These are phyloP conservation scores for Exocentrus adspersus DNA, from an alignment of 2,888 invertebrate genomes.

Conservation along the genomic window DNA sequence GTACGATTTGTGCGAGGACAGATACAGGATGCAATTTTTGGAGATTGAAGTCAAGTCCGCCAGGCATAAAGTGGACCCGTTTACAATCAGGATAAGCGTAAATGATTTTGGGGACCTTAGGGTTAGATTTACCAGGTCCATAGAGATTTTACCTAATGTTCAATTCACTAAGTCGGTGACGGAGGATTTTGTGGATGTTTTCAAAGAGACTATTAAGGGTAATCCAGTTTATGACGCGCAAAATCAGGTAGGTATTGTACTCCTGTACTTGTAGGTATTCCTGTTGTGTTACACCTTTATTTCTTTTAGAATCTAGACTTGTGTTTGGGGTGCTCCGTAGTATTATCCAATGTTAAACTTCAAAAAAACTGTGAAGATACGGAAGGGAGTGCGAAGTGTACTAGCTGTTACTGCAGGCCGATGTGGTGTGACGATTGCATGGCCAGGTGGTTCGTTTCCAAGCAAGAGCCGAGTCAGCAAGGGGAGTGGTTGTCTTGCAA, in stretches of 20 bases:
- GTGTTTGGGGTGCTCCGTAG: slow-evolving; percentile 91
- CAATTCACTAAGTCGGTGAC: slow-evolving; percentile 80
- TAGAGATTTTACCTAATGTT: slow-evolving; percentile 74
- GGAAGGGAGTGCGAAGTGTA: slow-evolving; percentile 64
- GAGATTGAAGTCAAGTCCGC: slow-evolving; percentile 80
- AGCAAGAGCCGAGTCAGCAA: slow-evolving; percentile 76
- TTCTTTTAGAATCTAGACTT: slow-evolving; percentile 72
- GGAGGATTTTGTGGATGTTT: slow-evolving; percentile 86
- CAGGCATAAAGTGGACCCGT: slow-evolving; percentile 69
- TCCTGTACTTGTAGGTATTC: too few species aligned
- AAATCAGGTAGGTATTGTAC: slow-evolving; percentile 37
- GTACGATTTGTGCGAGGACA: slow-evolving; percentile 73
- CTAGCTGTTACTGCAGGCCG: slow-evolving; percentile 79
- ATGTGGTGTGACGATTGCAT: slow-evolving; percentile 91
- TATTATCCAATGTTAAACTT: slow-evolving; percentile 81
- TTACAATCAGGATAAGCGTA: slow-evolving; percentile 80
- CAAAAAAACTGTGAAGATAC: slow-evolving; percentile 70
- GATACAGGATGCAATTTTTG: slow-evolving; percentile 81
- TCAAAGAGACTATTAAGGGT: slow-evolving; percentile 76
- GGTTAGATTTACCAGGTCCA: slow-evolving; percentile 74
- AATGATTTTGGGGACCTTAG: slow-evolving; percentile 81
- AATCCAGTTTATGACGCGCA: slow-evolving; percentile 71
- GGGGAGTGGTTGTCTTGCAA: slow-evolving; percentile 83
- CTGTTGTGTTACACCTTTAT: neutral
- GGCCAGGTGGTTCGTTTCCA: slow-evolving; percentile 88